phyloP scores from a whole-genome alignment of 2,888 invertebrate genomes.

The Seira ritae region DNA sequence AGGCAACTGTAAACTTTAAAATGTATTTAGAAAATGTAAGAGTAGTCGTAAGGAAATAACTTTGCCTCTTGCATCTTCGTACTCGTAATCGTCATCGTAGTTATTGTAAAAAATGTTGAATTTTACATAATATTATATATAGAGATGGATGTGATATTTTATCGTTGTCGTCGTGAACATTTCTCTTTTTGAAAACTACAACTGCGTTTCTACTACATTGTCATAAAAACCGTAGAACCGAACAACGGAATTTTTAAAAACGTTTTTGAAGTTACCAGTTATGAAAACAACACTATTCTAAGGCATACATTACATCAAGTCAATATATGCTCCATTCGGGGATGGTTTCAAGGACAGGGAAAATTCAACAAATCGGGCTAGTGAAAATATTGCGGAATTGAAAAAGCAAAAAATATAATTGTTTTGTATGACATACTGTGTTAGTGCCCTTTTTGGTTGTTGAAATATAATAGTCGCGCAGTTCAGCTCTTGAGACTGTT shows the following conservation, averaged over 20 bases:
- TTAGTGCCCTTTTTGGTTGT: slow-evolving; percentile 67
- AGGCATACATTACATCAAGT: slow-evolving; percentile 22
- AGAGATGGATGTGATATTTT: slow-evolving; percentile 62
- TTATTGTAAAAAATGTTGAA: slow-evolving; percentile 10
- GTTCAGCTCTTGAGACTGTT: slow-evolving; percentile 68
- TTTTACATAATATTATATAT: slow-evolving; percentile 15
- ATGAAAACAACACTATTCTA: slow-evolving; percentile 41
- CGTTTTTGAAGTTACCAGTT: slow-evolving; percentile 59
- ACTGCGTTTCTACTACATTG: slow-evolving; percentile 58
- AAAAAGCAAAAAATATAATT: neutral
- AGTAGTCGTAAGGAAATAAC: slow-evolving; percentile 4
- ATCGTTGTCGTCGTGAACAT: slow-evolving; percentile 53
- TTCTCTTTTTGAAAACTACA: slow-evolving; percentile 33
- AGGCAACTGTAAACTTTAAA: slow-evolving; percentile 15
- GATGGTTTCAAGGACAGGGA: neutral
- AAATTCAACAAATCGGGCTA: slow-evolving; percentile 14
- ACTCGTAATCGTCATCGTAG: neutral
- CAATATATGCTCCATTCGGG: slow-evolving; percentile 6
- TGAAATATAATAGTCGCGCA: slow-evolving; percentile 65
- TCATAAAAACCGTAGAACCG: slow-evolving; percentile 34
- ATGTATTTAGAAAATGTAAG: neutral
- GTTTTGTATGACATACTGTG: slow-evolving; percentile 43
- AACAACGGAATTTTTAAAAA: slow-evolving; percentile 25
- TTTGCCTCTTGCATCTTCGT: slow-evolving; percentile 18
- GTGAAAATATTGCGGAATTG: neutral